Evolutionary conservation across 2,113 vertebrate species (phyloP), one percentile per base, ranked within the genome.

Genomic region (Mus pahari): DNA sequence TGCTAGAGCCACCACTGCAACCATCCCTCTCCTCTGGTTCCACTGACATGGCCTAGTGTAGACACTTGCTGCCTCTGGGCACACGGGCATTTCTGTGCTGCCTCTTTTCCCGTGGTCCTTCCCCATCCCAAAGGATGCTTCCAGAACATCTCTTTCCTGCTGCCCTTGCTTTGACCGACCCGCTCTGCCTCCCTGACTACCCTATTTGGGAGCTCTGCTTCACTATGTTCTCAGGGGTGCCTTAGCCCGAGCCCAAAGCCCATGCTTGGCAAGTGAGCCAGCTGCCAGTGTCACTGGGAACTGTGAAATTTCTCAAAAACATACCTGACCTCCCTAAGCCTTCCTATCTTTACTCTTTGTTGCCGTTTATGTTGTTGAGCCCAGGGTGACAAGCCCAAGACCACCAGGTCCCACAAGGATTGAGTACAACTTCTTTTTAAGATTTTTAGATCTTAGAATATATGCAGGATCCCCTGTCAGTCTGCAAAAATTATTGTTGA

Each of bases 1-100:
- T 2, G 12, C 28, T 19, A 45, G 62, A 5, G 1, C 60, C 2
- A 17, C 4, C 4, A 31, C 9, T 31, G 1, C 0, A 0, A 19
- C 7, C 48, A 48, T 48, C 7, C 36, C 39, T 24, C 31, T 3
- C 24, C 2, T 68, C 31, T 28, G 5, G 12, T 39, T 60, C 48
- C 11, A 9, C 12, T 26, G 17, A 17, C 6, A 0, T 64, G 20
- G 16, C 2, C 16, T 19, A 39, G 2, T 24, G 4, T 22, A 36
- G 39, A n/a, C 8, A 16, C 64, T 42, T 13, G 3, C 2, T 19
- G 66, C 31, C 20, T 58, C 70, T 66, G 42, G 83, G 8, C 31
- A 64, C 1, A 1, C 53, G 22, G 31, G 36, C 14, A 53, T 70
- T 31, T 4, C 12, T 24, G 1, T 2, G 5, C 31, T 33, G 39